Evolutionary conservation across 2,797 vertebrate genomes (phyloP), one percentile per base, ranked within the genome.

Genomic region (Petrocephalus schoutedeni): DNA sequence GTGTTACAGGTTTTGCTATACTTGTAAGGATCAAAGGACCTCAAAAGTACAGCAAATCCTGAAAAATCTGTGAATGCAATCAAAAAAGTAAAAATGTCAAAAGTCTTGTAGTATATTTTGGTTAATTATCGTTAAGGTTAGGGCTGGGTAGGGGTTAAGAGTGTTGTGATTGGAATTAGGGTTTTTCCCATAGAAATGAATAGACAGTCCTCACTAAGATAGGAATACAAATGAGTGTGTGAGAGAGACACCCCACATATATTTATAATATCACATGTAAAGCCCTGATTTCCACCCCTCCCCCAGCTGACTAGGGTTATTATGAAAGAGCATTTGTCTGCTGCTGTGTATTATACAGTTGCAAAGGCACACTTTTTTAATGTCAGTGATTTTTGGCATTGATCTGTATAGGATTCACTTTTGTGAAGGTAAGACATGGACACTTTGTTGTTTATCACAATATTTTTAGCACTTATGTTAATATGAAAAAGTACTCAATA

Each of bases 241-340:
- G 67, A 6, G 61, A 28, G 16, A 77, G 32, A 77, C 19, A 16
- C 71, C 71, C 71, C 16, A 45, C 8, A 45, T 77, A 36, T 45
- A 77, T 77, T 45, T 77, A n/a, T 45, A 45, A 45, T 77, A 77
- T 77, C 71, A 77, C 71, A 41, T 77, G 71, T 77, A 36, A 77
- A 45, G 36, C 45, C 36, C 36, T 77, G 32, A 77, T 77, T 71
- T 32, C 23, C 14, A 77, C 14, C 71, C 71, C 41, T n/a, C 36
- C 71, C 36, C 71, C 71, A 41, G 8, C 71, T 77, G 71, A 77
- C 71, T 77, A 36, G 36, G 36, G 32, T 77, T 16, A 41, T 77
- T 77, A 71, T 71, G 28, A 71, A 67, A 67, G 64, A 32, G 23
- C 64, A 32, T 67, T 67, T 67, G 64, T 67, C 64, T 67, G 28